Base-by-base conservation (phyloP, 2,888 invertebrate species). In the Chrysodeixis includens region DNA sequence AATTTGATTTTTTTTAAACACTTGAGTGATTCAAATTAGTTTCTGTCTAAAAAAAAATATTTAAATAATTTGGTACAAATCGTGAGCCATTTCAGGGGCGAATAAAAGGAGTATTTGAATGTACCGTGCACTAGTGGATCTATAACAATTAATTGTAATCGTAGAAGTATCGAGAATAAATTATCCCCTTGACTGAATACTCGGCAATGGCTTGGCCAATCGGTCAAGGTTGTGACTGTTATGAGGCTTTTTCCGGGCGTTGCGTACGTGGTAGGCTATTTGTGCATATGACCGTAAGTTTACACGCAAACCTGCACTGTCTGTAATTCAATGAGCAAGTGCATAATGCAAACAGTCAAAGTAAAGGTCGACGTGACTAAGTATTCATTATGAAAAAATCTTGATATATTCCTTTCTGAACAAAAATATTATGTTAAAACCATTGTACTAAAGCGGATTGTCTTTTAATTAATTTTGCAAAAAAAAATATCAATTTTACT, bases 31-130 rank as follows among this genome's bases (percentile, higher is more conserved):
- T 4, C 26, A 26, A 26, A 26, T 12, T 14, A 35, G 3, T 35
- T 35, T 14, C 4, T 35, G 12, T 32, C 12, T 10, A 12, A 14
- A 35, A 35, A 14, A 14, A 12, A 14, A 12, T 12, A 35, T 12
- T 14, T 35, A 14, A 35, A 35, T 14, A 12, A 35, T 35, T 14
- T 5, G 10, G 10, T 12, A 12, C 35, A 14, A 35, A 9, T 32
- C 32, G 32, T 10, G 32, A 32, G 10, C 10, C 10, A 32, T 32
- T 32, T 32, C 32, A 32, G 32, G 10, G 32, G 32, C 10, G 3
- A 14, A 4, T 12, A 51, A 44, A 74, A n/a, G 20, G 44, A n/a
- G 26, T 30, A 74, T 18, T 18, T 26, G 26, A 26, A 2, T 26
- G 26, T 2, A 26, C 26, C 6, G 26, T 30, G 56, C 8, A 62